Evolutionary conservation across 2,113 vertebrate genomes (phyloP).

Genomic region (Callithrix jacchus): DNA sequence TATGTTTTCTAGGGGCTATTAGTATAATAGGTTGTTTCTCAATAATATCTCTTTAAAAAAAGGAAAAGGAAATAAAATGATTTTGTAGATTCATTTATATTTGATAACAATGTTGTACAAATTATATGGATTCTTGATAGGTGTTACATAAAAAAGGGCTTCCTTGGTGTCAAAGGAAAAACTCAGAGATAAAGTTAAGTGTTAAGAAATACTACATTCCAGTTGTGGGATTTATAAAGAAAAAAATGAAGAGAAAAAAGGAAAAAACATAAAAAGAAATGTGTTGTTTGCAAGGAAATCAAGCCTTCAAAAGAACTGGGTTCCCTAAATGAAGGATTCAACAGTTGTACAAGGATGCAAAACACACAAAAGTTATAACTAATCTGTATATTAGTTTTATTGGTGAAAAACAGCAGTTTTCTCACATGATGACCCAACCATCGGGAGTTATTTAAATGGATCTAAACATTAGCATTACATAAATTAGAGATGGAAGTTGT

Average conservation of each 20-base stretch:
- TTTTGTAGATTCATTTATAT: not conserved
- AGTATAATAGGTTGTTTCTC: not conserved
- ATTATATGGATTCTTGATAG: not conserved
- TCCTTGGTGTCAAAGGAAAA: not conserved
- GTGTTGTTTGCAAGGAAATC: slow-evolving; percentile 19
- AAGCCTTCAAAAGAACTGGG: not conserved
- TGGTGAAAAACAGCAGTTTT: slow-evolving; percentile 20
- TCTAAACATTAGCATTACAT: not conserved
- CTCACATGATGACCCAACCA: not conserved
- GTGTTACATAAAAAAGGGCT: not conserved
- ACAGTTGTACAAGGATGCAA: not conserved
- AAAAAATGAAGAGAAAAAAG: not conserved
- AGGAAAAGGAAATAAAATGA: not conserved
- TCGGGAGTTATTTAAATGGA: not conserved
- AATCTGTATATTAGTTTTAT: not conserved
- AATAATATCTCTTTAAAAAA: not conserved
- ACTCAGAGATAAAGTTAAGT: not conserved
- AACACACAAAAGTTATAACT: not conserved
- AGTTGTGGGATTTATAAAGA: too few relatives aligned
- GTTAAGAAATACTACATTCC: not conserved
- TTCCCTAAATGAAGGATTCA: not conserved
- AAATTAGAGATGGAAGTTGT: not conserved
- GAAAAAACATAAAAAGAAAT: not conserved
- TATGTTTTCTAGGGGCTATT: not conserved
- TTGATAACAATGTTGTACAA: not conserved